phyloP scores from a whole-genome alignment of 2,888 invertebrate genomes.

The Cremastinae sp. region DNA sequence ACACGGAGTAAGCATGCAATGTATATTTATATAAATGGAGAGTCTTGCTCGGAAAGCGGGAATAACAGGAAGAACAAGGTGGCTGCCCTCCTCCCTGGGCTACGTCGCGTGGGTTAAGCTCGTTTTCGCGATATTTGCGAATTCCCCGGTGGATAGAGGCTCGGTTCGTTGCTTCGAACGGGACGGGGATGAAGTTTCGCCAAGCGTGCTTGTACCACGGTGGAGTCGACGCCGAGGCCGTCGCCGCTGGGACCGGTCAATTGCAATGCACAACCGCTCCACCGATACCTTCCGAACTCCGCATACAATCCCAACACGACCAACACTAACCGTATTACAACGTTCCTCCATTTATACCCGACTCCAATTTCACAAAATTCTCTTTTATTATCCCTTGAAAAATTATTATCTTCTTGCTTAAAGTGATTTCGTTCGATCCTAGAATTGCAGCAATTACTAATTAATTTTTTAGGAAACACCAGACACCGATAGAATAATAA shows the following conservation, averaged over 20 bases:
- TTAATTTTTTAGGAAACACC: no score
- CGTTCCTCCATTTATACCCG: not conserved
- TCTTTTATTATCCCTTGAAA: no score
- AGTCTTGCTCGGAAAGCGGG: slow-evolving; percentile 27
- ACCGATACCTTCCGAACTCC: slow-evolving; percentile 59
- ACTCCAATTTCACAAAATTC: not conserved
- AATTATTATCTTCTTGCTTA: no score
- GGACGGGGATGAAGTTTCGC: slow-evolving; percentile 44
- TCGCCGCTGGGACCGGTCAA: slow-evolving; percentile 68
- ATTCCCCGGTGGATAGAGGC: slow-evolving; percentile 64
- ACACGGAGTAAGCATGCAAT: not conserved
- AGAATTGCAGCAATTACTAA: no score
- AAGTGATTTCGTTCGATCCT: no score
- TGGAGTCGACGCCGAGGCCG: slow-evolving; percentile 54
- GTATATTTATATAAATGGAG: slow-evolving; percentile 15
- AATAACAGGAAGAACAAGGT: slow-evolving; percentile 45
- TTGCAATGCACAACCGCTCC: slow-evolving; percentile 69
- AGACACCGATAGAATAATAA: no score
- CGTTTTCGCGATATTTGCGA: slow-evolving; percentile 75
- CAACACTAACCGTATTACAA: slow-evolving; percentile 19
- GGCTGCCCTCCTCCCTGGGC: slow-evolving; percentile 45
- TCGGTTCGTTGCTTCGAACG: slow-evolving; percentile 32
- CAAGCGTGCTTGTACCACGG: slow-evolving; percentile 42
- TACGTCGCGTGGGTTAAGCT: slow-evolving; percentile 62
- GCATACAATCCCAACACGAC: slow-evolving; percentile 21